These are phyloP conservation scores for Aradus depressus DNA, from an alignment of 2,888 invertebrate species.

Conservation along the genomic window DNA sequence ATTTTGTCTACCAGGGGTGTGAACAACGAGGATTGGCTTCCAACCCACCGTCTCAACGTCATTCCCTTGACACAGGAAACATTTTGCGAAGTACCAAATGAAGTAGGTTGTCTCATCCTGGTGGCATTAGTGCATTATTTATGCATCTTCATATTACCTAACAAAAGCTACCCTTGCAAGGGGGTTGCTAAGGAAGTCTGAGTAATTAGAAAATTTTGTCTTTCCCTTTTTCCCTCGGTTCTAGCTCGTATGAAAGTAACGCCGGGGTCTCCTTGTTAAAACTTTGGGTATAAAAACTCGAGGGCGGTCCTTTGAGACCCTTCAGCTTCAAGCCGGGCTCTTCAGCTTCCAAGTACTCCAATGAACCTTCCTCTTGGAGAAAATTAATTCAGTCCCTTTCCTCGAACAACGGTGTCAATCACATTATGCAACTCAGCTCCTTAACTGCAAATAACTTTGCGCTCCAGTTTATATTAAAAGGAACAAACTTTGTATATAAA, in stretches of 20 bases:
- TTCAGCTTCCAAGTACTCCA: neutral
- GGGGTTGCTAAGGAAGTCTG: constrained; percentile 14
- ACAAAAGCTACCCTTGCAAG: too few relatives aligned
- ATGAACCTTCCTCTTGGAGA: neutral
- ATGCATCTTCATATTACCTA: constrained; percentile 8
- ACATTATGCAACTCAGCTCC: constrained; percentile 24
- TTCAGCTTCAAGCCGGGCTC: neutral
- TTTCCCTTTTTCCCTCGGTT: too few relatives aligned
- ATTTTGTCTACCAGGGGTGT: too few relatives aligned
- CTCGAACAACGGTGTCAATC: constrained; percentile 25
- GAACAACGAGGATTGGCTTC: too few relatives aligned
- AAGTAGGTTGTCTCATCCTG: neutral
- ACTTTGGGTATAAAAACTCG: constrained; percentile 22
- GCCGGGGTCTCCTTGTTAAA: constrained; percentile 22
- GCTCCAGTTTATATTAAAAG: constrained; percentile 21
- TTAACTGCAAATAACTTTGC: constrained; percentile 23
- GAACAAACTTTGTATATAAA: too few relatives aligned
- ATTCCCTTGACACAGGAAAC: too few relatives aligned
- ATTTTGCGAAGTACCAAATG: too few relatives aligned
- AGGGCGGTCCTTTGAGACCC: neutral
- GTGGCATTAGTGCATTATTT: constrained; percentile 6
- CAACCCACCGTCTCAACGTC: too few relatives aligned
- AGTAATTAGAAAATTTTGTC: constrained; percentile 26
- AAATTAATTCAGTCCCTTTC: constrained; percentile 19
- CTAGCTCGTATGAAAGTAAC: too few relatives aligned